Conservation (phyloP, 2,888 invertebrate genomes). For the Neoitamus cyanurus region DNA sequence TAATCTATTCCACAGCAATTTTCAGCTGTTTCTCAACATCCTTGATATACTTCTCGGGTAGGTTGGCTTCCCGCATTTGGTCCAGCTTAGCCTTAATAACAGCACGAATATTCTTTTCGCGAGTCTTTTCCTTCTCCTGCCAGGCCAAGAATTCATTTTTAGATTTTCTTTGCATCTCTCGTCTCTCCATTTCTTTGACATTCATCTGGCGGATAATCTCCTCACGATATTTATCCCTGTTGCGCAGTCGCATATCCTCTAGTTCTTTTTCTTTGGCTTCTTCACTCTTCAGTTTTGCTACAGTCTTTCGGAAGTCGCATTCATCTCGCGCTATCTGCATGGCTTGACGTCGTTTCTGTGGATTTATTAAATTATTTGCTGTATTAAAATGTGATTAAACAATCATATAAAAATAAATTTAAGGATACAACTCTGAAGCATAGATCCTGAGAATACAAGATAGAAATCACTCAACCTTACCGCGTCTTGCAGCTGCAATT, state of each 20-base stretch:
- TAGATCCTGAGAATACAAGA: no score
- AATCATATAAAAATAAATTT: neutral
- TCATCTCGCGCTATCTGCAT: constrained; percentile 63
- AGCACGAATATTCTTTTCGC: constrained; percentile 62
- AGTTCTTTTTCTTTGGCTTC: constrained; percentile 60
- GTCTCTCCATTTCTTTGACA: constrained; percentile 61
- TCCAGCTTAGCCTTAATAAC: constrained; percentile 63
- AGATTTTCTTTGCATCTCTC: constrained; percentile 59
- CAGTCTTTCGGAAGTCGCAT: constrained; percentile 60
- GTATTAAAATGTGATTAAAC: neutral
- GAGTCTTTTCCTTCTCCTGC: constrained; percentile 61
- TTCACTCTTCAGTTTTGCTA: constrained; percentile 61
- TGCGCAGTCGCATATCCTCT: constrained; percentile 57
- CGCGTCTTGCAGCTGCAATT: constrained; percentile 61
- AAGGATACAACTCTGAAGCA: no score
- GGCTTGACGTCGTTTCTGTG: constrained; percentile 60
- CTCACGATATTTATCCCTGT: constrained; percentile 60
- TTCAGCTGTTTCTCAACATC: constrained; percentile 61
- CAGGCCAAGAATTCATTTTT: constrained; percentile 60
- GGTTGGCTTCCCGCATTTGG: constrained; percentile 63
- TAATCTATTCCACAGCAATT: constrained; percentile 44
- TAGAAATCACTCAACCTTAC: constrained; percentile 38
- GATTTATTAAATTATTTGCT: neutral
- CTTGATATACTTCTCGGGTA: constrained; percentile 65
- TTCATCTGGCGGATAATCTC: constrained; percentile 65